Evolutionary conservation across 2,797 vertebrate genomes (phyloP).

Genomic region (Gymnocypris eckloni): DNA sequence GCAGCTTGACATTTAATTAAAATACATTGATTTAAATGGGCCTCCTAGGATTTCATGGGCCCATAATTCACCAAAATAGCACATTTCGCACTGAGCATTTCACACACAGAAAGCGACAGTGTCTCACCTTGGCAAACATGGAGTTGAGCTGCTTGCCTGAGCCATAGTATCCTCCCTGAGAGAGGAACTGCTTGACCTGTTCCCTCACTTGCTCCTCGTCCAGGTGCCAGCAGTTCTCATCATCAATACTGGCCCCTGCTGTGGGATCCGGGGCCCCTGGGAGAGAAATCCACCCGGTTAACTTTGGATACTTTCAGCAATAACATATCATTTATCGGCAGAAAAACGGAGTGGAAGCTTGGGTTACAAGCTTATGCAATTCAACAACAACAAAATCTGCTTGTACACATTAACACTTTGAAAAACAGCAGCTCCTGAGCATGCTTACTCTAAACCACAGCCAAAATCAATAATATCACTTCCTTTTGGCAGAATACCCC

Average conservation of each 20-base stretch:
- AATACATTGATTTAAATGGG: slow-evolving; percentile 63
- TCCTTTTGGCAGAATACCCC: background rate
- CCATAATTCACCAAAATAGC: slow-evolving; percentile 59
- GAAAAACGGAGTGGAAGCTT: background rate
- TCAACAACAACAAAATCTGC: background rate
- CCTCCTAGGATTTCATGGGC: slow-evolving; percentile 56
- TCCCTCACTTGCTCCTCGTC: slow-evolving; percentile 97
- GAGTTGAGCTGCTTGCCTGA: slow-evolving; percentile 98
- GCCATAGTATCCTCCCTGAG: slow-evolving; percentile 96
- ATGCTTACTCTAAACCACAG: slow-evolving; percentile 11
- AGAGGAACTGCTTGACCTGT: slow-evolving; percentile 97
- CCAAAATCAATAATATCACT: slow-evolving; percentile 5
- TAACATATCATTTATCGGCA: slow-evolving; percentile 7
- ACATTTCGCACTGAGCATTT: slow-evolving; percentile 46
- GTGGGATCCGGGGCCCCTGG: slow-evolving; percentile 96
- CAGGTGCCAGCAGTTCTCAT: slow-evolving; percentile 98
- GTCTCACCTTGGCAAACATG: slow-evolving; percentile 93
- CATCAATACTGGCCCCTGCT: slow-evolving; percentile 95
- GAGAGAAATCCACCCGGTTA: slow-evolving; percentile 43
- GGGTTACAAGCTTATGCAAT: slow-evolving; percentile 4
- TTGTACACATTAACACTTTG: background rate
- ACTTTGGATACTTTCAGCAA: slow-evolving; percentile 31
- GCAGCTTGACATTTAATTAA: slow-evolving; percentile 62
- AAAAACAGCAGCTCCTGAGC: background rate
- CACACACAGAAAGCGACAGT: background rate